Percentiles rank a stretch among this genome's conserved stretches.
Evolutionary conservation across 1,140 invertebrate species (phyloP).

Genomic region (Bombyx mori): DNA sequence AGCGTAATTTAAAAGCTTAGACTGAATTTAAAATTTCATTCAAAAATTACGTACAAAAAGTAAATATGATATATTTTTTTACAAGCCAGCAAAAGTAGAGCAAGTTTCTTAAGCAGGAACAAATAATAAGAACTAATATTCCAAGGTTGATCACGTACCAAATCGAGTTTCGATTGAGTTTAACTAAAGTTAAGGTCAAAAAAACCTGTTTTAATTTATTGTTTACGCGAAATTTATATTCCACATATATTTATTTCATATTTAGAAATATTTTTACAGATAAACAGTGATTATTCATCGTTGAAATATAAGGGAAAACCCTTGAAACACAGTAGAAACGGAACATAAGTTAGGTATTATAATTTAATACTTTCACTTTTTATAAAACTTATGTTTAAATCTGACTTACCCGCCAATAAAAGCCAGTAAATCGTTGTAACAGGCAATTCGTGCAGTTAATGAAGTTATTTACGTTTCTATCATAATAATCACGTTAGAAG

Average conservation of each 20-base stretch:
- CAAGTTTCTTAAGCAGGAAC: conserved; percentile 1
- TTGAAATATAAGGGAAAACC: conserved; percentile 5
- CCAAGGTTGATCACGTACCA: not conserved
- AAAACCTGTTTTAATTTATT: conserved; percentile 6
- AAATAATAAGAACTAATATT: conserved; percentile 2
- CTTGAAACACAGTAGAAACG: conserved; percentile 7
- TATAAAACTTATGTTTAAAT: conserved; percentile 9
- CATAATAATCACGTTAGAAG: conserved; percentile 29
- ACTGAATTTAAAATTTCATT: too few relatives aligned
- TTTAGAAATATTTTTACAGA: not conserved
- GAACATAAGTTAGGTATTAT: conserved; percentile 1
- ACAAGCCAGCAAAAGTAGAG: not conserved
- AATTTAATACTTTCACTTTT: conserved; percentile 28
- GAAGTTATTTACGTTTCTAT: conserved; percentile 20
- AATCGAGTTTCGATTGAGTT: too few relatives aligned
- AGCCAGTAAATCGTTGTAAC: conserved; percentile 17
- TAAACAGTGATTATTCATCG: not conserved
- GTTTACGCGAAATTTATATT: not conserved
- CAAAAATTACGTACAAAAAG: too few relatives aligned
- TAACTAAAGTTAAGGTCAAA: conserved; percentile 3
- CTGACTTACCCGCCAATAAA: conserved; percentile 27
- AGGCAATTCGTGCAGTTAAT: conserved; percentile 28
- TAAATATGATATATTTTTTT: too few relatives aligned
- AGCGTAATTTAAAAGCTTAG: too few relatives aligned
- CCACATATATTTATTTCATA: not conserved